Percentiles rank a stretch among this genome's conserved stretches.
Evolutionary conservation across 2,113 vertebrate genomes (phyloP).

Genomic region (Phrynosoma platyrhinos): DNA sequence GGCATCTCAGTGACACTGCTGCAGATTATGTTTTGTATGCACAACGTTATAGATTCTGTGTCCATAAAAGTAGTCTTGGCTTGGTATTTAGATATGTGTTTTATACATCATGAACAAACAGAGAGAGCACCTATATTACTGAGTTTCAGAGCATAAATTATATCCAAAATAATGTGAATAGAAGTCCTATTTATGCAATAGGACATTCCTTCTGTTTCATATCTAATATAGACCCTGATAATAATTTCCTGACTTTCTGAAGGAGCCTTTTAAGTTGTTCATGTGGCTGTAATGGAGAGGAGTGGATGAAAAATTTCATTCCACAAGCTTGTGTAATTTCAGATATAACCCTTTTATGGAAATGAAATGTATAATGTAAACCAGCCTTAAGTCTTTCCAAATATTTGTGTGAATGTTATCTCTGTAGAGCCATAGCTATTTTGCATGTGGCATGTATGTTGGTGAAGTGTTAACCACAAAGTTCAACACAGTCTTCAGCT

Average conservation of each 20-base stretch:
- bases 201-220: background rate
- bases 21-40: too few species aligned
- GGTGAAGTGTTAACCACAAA: background rate
- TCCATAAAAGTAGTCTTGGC: too few species aligned
- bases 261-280: background rate
- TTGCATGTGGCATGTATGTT: background rate
- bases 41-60: too few species aligned
- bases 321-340: background rate
- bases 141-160: background rate
- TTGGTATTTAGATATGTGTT: too few species aligned
- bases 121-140: too few species aligned
- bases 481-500: background rate
- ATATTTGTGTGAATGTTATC: background rate
- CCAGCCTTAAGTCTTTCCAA: background rate
- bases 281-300: background rate
- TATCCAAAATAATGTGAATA: background rate
- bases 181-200: background rate
- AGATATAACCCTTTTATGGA: background rate
- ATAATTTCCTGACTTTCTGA: background rate
- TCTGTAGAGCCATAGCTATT: too few species aligned
- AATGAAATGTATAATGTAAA: background rate
- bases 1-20: too few species aligned
- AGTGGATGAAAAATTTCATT: background rate
- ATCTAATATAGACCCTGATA: background rate
- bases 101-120: too few species aligned